Evolutionary conservation across 2,797 vertebrate genomes (phyloP), one percentile per base, ranked within the genome.

Genomic region (Podarcis siculus): DNA sequence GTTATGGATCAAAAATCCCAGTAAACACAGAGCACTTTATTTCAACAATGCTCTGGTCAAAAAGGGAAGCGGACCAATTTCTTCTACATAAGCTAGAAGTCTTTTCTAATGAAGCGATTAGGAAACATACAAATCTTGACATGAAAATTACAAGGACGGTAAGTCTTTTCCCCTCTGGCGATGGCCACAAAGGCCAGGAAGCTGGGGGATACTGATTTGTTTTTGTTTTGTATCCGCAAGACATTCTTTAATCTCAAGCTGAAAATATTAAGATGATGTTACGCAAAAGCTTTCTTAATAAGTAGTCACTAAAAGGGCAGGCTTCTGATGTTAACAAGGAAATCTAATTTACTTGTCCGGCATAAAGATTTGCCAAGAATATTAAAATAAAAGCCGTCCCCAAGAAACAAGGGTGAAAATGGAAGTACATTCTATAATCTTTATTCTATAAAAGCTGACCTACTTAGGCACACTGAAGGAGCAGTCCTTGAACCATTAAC

Each of bases 261-360:
- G 90, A 96, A 95, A 95, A 95, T 93, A 97, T 94, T 96, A 97
- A 97, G 95, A 97, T 72, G 94, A 95, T 93, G 90, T 94, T 95
- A 94, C 3, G 35, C 90, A 94, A 95, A 92, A 86, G 67, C 88
- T 19, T 66, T 91, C 88, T 92, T 91, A 91, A 6, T 95, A 94
- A 95, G 89, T 15, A 93, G 92, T 90, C 90, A 69, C 92, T 89
- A 69, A 90, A 94, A 94, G 92, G 93, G 86, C 92, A 94, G 91
- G 86, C 89, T 85, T 94, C 94, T 94, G 94, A 93, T 49, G 93
- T 94, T 96, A 97, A 96, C 96, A 94, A 96, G 97, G 95, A 97
- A 98, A 98, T 98, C 95, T 97, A 97, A 98, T 98, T 97, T 98
- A 95, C 96, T 96, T 96, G 78, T 91, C 94, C 94, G 82, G 94